Base-by-base conservation (phyloP, 2,797 vertebrate genomes). In the Rhinoraja longicauda region DNA sequence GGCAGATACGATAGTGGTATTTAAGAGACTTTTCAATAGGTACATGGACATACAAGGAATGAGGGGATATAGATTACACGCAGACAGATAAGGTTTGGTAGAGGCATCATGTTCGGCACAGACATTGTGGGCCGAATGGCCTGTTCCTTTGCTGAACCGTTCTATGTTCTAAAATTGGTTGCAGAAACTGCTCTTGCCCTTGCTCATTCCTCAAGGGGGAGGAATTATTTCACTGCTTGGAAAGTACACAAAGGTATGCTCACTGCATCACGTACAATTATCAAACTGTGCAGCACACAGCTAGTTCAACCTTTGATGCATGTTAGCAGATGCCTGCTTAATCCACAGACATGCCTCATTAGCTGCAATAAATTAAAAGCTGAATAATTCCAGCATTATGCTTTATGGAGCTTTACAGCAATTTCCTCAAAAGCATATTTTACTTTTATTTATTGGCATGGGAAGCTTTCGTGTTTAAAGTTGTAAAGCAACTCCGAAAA, bases 301-400 rank as follows among this genome's bases (percentile, higher is more conserved):
- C n/a, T n/a, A 3, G 8, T 36, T 88, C 84, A 88, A 17, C 84
- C 59, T 88, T 67, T 67, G 84, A 88, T 67, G 84, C 2, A 67
- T 67, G 59, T 64, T 88, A 32, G 59, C 84, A 88, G 59, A 32
- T 88, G 26, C 9, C 84, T 36, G n/a, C n/a, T 88, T 88, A 88
- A 21, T 64, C 32, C 59, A 64, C 1, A 6, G 59, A 32, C 29
- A 21, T 67, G 62, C 29, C 62, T 88, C n/a, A 88, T 88, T 67
- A 67, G 59, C 17, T n/a, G n/a, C 84, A 88, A 88, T 88, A 67
- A 36, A 88, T 88, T 64, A 21, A 88, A 86, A 88, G 13, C 57
- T 86, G 82, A 59, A n/a, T 62, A 62, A 86, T 12, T n/a, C 82
- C 8, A 10, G 70, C 70, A 72, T 72, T 72, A 72, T 72, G 70